These are phyloP conservation scores for Conger conger DNA, from an alignment of 2,113 vertebrate genomes.

Conservation along the genomic window DNA sequence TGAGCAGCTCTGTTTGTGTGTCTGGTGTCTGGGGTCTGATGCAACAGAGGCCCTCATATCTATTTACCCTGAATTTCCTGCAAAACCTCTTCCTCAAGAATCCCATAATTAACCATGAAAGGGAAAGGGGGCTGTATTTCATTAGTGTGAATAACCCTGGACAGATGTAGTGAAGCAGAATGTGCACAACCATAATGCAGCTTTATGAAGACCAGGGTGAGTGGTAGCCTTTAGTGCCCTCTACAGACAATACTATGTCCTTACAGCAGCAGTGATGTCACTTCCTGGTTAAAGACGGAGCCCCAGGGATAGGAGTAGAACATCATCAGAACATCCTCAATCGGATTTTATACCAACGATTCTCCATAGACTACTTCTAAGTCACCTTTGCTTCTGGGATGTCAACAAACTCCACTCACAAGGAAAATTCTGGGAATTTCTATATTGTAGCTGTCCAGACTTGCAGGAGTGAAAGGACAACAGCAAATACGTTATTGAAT, in stretches of 20 bases:
- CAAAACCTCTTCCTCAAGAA: constrained; percentile 15
- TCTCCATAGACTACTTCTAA: not conserved
- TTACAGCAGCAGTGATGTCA: not conserved
- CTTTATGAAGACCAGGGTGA: not conserved
- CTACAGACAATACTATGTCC: constrained; percentile 26
- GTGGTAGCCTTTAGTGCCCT: constrained; percentile 36
- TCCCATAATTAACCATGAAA: not conserved
- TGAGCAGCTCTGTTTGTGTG: not conserved
- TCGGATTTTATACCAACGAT: not conserved
- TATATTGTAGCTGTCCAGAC: not conserved
- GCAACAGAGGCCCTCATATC: not conserved
- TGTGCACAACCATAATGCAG: not conserved
- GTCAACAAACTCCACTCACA: not conserved
- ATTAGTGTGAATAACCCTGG: constrained; percentile 26
- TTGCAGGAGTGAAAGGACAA: not conserved
- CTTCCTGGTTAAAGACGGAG: not conserved
- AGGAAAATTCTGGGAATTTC: not conserved
- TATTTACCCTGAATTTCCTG: not conserved
- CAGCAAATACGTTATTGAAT: not conserved
- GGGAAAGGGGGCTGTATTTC: constrained; percentile 21
- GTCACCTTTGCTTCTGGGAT: not conserved
- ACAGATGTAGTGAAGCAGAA: not conserved
- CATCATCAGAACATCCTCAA: not conserved
- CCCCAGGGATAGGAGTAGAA: not conserved
- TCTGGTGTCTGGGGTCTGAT: not conserved